These are phyloP conservation scores for Hoplias malabaricus DNA, from an alignment of 2,113 vertebrate species.

Conservation along the genomic window DNA sequence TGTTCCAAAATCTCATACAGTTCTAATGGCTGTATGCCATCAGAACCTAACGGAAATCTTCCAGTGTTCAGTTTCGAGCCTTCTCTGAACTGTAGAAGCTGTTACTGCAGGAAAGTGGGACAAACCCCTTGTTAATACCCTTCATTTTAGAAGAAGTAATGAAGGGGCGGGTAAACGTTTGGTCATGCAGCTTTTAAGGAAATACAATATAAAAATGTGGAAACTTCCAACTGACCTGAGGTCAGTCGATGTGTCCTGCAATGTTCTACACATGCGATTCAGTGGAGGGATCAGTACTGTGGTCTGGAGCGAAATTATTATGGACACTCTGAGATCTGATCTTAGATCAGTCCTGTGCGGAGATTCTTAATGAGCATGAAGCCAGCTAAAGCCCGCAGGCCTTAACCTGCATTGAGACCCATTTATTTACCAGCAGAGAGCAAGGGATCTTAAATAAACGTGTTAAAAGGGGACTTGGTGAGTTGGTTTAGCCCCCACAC, in stretches of 20 bases:
- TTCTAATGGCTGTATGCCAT: too few relatives aligned
- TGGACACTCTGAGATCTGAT: slow-evolving; percentile 20
- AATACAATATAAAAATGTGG: too few relatives aligned
- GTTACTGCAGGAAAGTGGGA: too few relatives aligned
- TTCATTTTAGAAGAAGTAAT: too few relatives aligned
- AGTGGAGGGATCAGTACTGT: not conserved
- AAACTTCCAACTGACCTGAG: not conserved
- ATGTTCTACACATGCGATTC: not conserved
- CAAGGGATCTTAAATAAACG: slow-evolving; percentile 24
- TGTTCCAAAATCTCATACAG: too few relatives aligned
- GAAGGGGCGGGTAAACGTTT: too few relatives aligned
- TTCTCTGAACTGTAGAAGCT: too few relatives aligned
- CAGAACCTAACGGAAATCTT: too few relatives aligned
- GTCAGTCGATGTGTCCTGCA: not conserved
- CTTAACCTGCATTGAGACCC: not conserved
- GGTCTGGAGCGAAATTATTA: not conserved
- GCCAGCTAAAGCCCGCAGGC: not conserved
- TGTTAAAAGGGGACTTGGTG: slow-evolving; percentile 20
- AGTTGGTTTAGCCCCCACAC: not conserved
- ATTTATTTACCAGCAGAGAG: slow-evolving; percentile 27
- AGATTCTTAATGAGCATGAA: not conserved
- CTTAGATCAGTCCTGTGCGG: slow-evolving; percentile 23
- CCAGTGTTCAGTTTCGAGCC: too few relatives aligned
- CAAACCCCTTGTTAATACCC: too few relatives aligned
- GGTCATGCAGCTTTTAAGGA: too few relatives aligned